A percentile compares a stretch with the other conserved stretches of the same genome.
Evolutionary conservation across 2,113 vertebrate genomes (phyloP).

Genomic region (Scomber scombrus): DNA sequence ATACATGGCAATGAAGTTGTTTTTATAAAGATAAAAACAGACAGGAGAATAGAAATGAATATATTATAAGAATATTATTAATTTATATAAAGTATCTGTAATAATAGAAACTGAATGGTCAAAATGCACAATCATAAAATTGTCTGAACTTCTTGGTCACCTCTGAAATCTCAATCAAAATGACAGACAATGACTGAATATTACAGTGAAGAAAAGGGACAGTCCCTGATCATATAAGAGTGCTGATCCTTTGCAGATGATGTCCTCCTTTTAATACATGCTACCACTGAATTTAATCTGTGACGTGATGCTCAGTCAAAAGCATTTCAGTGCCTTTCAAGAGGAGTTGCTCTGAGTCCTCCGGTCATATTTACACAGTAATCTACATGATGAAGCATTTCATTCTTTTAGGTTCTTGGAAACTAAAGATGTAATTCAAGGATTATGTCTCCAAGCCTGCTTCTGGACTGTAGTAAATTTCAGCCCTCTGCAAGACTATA

Average conservation of each 20-base stretch:
- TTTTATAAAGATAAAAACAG: neutral
- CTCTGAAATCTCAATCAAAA: constrained; percentile 16
- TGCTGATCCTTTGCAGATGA: constrained; percentile 64
- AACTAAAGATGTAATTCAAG: constrained; percentile 25
- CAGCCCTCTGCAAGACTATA: constrained; percentile 68
- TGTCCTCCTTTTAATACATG: constrained; percentile 79
- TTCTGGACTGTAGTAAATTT: constrained; percentile 33
- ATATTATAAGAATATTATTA: neutral
- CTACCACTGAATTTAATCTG: constrained; percentile 64
- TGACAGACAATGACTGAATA: neutral
- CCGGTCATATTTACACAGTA: constrained; percentile 14
- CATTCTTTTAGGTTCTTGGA: neutral
- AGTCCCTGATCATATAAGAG: constrained; percentile 64
- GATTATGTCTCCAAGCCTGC: neutral
- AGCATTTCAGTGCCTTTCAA: constrained; percentile 12
- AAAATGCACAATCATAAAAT: neutral
- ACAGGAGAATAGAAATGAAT: neutral
- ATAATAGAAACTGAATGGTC: neutral
- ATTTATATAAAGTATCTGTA: neutral
- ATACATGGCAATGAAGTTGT: neutral
- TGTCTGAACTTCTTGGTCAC: neutral
- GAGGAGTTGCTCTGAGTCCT: constrained; percentile 43
- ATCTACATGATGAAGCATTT: neutral
- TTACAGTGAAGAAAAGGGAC: neutral
- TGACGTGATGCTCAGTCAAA: constrained; percentile 6